A percentile compares a stretch with the other conserved stretches of the same genome.
Evolutionary conservation across 1,140 invertebrate genomes (phyloP).

Genomic region (Saccostrea glomerata): DNA sequence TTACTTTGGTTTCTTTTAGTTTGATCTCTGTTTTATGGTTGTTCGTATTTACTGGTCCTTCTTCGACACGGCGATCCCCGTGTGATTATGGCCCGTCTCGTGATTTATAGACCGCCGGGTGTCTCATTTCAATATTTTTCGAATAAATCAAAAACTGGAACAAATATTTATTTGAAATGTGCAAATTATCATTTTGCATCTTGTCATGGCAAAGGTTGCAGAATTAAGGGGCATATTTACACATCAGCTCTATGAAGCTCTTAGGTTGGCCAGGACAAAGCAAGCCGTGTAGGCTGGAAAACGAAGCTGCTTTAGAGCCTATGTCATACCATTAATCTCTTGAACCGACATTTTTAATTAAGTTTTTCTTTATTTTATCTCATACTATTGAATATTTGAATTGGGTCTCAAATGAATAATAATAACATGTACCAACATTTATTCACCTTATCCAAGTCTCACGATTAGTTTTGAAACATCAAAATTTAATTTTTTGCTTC

Average conservation of each 20-base stretch:
- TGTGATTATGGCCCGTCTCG: neutral
- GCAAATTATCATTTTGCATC: constrained; percentile 36
- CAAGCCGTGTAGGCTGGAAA: neutral
- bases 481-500: too few relatives aligned
- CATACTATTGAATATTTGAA: neutral
- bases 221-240: neutral
- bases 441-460: too few relatives aligned
- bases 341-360: constrained; percentile 1
- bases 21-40: constrained; percentile 22
- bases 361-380: neutral
- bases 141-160: constrained; percentile 19
- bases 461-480: too few relatives aligned
- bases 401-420: neutral
- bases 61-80: neutral
- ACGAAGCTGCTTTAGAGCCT: neutral
- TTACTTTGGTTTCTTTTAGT: neutral
- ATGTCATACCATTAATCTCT: constrained; percentile 19
- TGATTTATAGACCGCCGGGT: constrained; percentile 17
- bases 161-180: constrained; percentile 39
- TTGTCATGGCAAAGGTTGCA: constrained; percentile 32
- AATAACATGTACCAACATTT: too few relatives aligned
- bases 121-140: constrained; percentile 34
- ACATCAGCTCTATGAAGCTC: neutral
- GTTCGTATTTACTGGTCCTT: neutral
- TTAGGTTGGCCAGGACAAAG: neutral